These are phyloP conservation scores for Drosophila sucinea DNA, from an alignment of 1,140 invertebrate genomes.

Conservation along the genomic window DNA sequence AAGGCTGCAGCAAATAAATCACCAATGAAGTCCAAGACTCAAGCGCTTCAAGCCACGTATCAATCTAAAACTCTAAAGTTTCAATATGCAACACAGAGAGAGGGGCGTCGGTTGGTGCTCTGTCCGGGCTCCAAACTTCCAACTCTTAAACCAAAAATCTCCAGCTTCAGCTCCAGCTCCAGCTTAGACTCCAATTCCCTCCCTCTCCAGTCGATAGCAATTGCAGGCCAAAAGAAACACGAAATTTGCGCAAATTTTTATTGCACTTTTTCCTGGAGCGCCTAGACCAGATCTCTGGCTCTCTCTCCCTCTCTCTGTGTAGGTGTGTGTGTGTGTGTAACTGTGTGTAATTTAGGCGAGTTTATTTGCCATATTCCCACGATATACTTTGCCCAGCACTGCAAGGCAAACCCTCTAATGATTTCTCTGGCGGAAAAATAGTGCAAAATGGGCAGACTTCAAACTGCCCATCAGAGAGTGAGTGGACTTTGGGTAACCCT, in stretches of 20 bases:
- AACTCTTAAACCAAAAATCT: background rate
- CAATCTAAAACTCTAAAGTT: constrained; percentile 61
- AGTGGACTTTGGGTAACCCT: constrained; percentile 53
- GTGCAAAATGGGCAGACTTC: constrained; percentile 72
- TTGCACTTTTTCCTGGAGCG: constrained; percentile 78
- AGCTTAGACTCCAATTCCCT: background rate
- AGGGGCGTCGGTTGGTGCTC: constrained; percentile 62
- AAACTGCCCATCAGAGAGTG: constrained; percentile 52
- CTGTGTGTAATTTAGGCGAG: constrained; percentile 73
- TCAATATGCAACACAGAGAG: constrained; percentile 60
- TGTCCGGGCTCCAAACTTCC: background rate
- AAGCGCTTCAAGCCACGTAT: constrained; percentile 37
- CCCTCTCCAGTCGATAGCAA: constrained; percentile 68
- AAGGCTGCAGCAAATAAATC: constrained; percentile 70
- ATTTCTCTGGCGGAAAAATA: constrained; percentile 74
- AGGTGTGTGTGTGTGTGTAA: constrained; percentile 27
- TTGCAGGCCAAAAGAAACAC: constrained; percentile 79
- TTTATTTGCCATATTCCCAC: constrained; percentile 81
- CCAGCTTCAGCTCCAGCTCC: background rate
- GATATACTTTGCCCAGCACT: constrained; percentile 74
- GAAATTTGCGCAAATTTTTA: constrained; percentile 81
- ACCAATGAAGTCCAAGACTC: constrained; percentile 41
- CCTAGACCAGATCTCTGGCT: constrained; percentile 40
- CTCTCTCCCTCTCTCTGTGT: constrained; percentile 16
- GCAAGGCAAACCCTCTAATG: constrained; percentile 72